Conservation (phyloP, 1,140 invertebrate genomes). For the Diorhabda carinulata region DNA sequence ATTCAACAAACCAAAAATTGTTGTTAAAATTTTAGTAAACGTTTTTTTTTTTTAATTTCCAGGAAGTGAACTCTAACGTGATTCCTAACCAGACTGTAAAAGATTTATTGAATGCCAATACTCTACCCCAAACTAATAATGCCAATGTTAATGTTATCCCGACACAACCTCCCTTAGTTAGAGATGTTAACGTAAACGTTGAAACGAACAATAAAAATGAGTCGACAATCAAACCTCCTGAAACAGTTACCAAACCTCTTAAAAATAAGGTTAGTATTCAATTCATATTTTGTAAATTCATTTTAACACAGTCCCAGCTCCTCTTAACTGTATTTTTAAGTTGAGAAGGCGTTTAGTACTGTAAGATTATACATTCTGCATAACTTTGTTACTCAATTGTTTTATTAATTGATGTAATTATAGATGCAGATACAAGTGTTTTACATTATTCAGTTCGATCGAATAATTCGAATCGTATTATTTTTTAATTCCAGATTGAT, state of each 20-base stretch:
- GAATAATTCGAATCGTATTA: too few relatives aligned
- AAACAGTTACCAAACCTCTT: not conserved
- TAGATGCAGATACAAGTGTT: constrained; percentile 7
- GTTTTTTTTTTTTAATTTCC: not conserved
- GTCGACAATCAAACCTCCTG: not conserved
- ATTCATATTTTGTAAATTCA: too few relatives aligned
- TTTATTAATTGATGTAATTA: not conserved
- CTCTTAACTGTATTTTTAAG: not conserved
- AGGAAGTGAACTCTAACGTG: constrained; percentile 30
- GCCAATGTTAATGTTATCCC: constrained; percentile 6
- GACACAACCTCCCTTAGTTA: not conserved
- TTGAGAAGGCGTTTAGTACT: not conserved
- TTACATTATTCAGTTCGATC: too few relatives aligned
- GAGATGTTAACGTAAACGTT: constrained; percentile 5
- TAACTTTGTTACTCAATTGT: constrained; percentile 2
- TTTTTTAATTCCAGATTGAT: constrained; percentile 27
- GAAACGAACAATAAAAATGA: not conserved
- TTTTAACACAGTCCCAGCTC: not conserved
- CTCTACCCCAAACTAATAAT: constrained; percentile 8
- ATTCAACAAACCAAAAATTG: not conserved
- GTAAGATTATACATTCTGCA: not conserved
- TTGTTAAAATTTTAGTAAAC: not conserved
- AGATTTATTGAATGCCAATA: constrained; percentile 19
- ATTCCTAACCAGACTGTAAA: constrained; percentile 4
- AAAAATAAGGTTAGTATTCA: not conserved